Evolutionary conservation across 2,113 vertebrate species (phyloP), one percentile per base, ranked within the genome.

Genomic region (Neotoma lepida): DNA sequence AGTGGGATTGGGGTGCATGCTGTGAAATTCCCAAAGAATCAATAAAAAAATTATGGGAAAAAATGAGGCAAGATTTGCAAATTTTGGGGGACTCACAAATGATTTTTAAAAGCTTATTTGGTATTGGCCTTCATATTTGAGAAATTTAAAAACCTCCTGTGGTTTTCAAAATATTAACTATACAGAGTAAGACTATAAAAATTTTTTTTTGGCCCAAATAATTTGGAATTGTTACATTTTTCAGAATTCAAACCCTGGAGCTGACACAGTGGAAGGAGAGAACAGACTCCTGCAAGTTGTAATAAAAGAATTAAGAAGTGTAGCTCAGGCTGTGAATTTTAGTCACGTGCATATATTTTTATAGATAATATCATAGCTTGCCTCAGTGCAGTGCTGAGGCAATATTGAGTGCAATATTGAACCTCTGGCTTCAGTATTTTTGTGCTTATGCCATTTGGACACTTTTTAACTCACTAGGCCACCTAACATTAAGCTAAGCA

Each of bases 101-200:
- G 44, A 4, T 95, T 93, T 88, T 9, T 86, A 78, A 92, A 95
- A 49, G 26, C 9, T n/a, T 73, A 73, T 41, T 91, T 26, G 71
- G 17, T 66, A 66, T 78, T 89, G 82, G 46, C 20, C 3, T 94
- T 85, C 78, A n/a, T 76, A 76, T 93, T 94, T 76, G n/a, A 90
- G 24, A 84, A 89, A 82, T 28, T 91, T 90, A 22, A 73, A 66
- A 84, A 68, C 49, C 81, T 39, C 35, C 13, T 74, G 0, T 39
- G 66, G 14, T 70, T 90, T 96, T 88, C n/a, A 84, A 94, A 88
- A 81, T 88, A 92, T 15, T 92, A 78, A 68, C 41, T 12, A 41
- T 86, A 71, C 28, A 91, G 89, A 93, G 46, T 74, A 61, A 91
- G 80, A 81, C 30, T 64, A 61, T 30, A 85, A 33, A 85, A 71